A percentile compares a stretch with the other conserved stretches of the same genome.
phyloP scores from a whole-genome alignment of 2,888 invertebrate genomes.

The Ichneumoninae sp. region DNA sequence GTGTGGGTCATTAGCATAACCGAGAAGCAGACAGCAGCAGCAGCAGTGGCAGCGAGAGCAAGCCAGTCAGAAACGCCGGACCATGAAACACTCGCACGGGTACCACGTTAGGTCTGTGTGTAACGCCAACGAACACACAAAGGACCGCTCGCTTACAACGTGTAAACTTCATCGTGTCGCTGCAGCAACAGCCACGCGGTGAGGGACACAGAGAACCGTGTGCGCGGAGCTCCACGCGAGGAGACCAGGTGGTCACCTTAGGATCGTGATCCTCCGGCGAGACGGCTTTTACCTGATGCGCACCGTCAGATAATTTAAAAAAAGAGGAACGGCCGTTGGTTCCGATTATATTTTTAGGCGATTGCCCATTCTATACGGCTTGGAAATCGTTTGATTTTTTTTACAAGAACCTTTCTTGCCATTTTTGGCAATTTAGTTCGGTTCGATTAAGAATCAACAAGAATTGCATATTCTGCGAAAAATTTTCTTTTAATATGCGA shows the following conservation, averaged over 20 bases:
- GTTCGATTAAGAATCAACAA: background rate
- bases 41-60: constrained; percentile 61
- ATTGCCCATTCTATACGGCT: background rate
- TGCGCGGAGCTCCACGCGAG: constrained; percentile 53
- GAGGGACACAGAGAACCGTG: constrained; percentile 42
- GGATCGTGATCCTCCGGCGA: constrained; percentile 51
- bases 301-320: constrained; percentile 41
- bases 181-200: constrained; percentile 31
- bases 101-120: constrained; percentile 54
- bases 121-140: constrained; percentile 64
- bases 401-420: background rate
- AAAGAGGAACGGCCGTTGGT: background rate
- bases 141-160: constrained; percentile 65
- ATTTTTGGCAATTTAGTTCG: background rate
- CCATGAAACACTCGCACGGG: constrained; percentile 56
- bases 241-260: constrained; percentile 68
- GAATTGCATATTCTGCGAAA: background rate
- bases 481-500: background rate
- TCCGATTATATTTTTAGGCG: background rate
- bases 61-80: constrained; percentile 56
- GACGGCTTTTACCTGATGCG: constrained; percentile 56
- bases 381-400: background rate
- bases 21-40: constrained; percentile 70
- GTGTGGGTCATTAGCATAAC: constrained; percentile 80
- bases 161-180: constrained; percentile 59